Conservation (phyloP, 2,113 vertebrate genomes). For the Chionis minor region DNA sequence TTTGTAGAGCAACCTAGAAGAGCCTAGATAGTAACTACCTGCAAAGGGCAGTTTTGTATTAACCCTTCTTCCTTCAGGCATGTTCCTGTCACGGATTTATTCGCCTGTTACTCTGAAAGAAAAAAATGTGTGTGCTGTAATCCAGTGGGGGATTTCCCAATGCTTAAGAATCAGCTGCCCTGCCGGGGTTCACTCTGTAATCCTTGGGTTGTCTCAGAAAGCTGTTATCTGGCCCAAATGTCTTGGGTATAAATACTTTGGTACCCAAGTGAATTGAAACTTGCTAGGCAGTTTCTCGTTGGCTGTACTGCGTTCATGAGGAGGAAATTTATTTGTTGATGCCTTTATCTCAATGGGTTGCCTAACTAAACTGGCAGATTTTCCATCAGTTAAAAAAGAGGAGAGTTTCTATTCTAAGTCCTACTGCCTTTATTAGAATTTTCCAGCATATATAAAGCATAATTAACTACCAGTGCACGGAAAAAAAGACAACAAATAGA, state of each 20-base stretch:
- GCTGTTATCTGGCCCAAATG: conserved; percentile 16
- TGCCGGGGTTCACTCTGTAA: background rate
- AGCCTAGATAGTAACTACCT: background rate
- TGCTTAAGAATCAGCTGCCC: background rate
- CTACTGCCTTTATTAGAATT: conserved; percentile 55
- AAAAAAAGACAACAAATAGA: background rate
- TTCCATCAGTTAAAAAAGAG: conserved; percentile 33
- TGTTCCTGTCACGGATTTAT: background rate
- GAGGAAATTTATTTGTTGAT: conserved; percentile 56
- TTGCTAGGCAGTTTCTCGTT: conserved; percentile 11
- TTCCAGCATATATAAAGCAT: conserved; percentile 14
- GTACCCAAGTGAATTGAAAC: conserved; percentile 30
- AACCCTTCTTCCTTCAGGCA: background rate
- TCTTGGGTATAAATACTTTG: background rate
- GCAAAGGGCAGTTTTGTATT: background rate
- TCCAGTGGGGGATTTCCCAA: background rate
- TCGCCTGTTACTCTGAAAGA: background rate
- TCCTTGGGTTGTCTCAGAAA: background rate
- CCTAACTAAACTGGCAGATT: conserved; percentile 67
- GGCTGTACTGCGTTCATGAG: background rate
- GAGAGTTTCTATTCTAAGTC: conserved; percentile 28
- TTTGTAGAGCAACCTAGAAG: background rate
- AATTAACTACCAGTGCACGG: background rate
- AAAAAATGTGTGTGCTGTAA: background rate
- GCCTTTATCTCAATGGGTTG: conserved; percentile 51